phyloP scores from a whole-genome alignment of 2,113 vertebrate species.

The Atractosteus spatula region DNA sequence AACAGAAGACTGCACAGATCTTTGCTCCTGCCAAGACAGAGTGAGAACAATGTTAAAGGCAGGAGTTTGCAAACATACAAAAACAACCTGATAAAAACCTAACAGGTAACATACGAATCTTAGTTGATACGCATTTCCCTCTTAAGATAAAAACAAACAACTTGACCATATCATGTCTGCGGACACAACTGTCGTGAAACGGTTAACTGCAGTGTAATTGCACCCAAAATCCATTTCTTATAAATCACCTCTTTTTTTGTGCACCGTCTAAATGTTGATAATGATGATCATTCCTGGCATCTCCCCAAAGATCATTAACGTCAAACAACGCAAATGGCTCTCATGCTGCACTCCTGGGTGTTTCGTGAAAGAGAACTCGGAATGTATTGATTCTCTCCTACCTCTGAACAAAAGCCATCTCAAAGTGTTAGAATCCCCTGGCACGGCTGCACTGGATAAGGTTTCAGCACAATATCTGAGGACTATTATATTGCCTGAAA shows the following conservation, averaged over 20 bases:
- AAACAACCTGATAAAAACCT: too few relatives aligned
- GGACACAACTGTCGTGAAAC: too few relatives aligned
- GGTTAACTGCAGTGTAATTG: too few relatives aligned
- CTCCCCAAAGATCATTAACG: neutral
- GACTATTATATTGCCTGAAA: neutral
- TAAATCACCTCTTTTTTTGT: neutral
- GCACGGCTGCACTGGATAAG: slow-evolving; percentile 1
- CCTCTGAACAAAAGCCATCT: neutral
- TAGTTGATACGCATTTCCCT: too few relatives aligned
- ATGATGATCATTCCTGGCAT: neutral
- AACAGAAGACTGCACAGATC: too few relatives aligned
- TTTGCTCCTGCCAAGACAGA: too few relatives aligned
- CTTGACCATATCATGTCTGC: too few relatives aligned
- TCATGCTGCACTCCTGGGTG: too few relatives aligned
- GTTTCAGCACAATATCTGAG: slow-evolving; percentile 8
- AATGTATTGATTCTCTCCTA: slow-evolving; percentile 2
- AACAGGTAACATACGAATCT: too few relatives aligned
- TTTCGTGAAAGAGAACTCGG: neutral
- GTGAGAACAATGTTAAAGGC: too few relatives aligned
- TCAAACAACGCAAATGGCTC: neutral
- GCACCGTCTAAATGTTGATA: neutral
- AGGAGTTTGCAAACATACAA: too few relatives aligned
- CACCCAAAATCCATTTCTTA: neutral
- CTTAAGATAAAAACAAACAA: too few relatives aligned
- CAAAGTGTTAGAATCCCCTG: neutral